Base-by-base conservation (phyloP, 1,140 invertebrate genomes). In the Rhopalosiphum maidis region DNA sequence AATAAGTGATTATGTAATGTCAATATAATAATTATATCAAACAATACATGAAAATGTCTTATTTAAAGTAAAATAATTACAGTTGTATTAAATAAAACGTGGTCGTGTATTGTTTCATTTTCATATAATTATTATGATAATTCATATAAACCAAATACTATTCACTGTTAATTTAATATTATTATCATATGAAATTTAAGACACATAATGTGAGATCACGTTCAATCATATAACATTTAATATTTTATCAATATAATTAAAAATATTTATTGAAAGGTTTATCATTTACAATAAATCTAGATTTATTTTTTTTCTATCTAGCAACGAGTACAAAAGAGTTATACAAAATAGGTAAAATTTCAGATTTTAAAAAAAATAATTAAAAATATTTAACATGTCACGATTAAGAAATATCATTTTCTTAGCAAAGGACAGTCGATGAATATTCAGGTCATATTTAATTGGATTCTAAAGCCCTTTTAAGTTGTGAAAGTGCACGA, bases 401-500 rank as follows among this genome's bases (percentile, higher is more conserved):
- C 6, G 15, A 22, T n/a, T n/a, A 35, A 48, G 18, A 51, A 87
- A 48, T 48, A 48, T 87, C 1, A 30, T 87, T 46, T 87, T 87
- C 9, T 41, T 37, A n/a, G 0, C 18, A 18, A 87, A 30, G 30
- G 43, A n/a, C 85, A 87, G 9, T n/a, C 85, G 6, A 48, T 48
- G 43, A n/a, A 87, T 87, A 87, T 87, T 87, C 43, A 87, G 86
- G 43, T 87, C 86, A 35, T 87, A 87, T 87, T 51, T 87, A 87
- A 87, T 87, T 87, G 46, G 46, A 87, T 87, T 48, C 30, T 15
- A 87, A 87, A 87, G 46, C 30, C 25, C 43, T 43, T 87, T 87
- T n/a, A 51, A 87, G n/a, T 87, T 87, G 46, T 35, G 43, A 87
- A 51, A 48, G 43, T 87, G 43, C 86, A 48, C 86, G n/a, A 87